phyloP scores from a whole-genome alignment of 2,113 vertebrate species.

The Cepphus grylle region DNA sequence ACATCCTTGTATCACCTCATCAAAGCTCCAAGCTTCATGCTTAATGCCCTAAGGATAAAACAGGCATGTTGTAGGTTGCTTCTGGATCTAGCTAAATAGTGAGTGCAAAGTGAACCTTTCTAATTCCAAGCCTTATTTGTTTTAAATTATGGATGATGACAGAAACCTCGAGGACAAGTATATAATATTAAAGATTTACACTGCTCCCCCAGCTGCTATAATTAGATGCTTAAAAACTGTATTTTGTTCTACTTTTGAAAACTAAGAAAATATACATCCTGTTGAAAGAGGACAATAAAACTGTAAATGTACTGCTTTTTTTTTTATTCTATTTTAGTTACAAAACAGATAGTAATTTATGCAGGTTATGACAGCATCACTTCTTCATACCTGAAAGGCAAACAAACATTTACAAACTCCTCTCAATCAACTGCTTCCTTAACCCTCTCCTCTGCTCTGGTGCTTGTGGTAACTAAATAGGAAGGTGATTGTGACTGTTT shows the following conservation, averaged over 20 bases:
- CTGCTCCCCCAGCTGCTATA: background rate
- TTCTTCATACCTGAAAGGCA: background rate
- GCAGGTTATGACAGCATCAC: background rate
- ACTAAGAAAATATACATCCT: background rate
- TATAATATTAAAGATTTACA: slow-evolving; percentile 12
- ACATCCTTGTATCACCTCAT: background rate
- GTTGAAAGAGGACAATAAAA: background rate
- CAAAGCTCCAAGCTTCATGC: slow-evolving; percentile 2
- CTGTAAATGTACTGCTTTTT: background rate
- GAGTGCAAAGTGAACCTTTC: background rate
- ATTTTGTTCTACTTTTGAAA: background rate
- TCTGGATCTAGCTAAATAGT: background rate
- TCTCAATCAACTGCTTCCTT: background rate
- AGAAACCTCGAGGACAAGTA: background rate
- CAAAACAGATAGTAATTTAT: background rate
- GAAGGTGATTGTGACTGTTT: background rate
- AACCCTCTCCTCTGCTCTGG: background rate
- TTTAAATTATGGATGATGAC: slow-evolving; percentile 24
- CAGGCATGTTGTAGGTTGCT: background rate
- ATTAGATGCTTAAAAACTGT: background rate
- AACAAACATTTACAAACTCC: background rate
- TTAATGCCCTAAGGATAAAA: background rate
- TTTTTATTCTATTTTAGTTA: background rate
- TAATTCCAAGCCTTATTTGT: background rate
- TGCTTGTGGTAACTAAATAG: background rate